A percentile compares a stretch with the other conserved stretches of the same genome.
Conservation (phyloP, 2,113 vertebrate species). For the Hyperoodon ampullatus region DNA sequence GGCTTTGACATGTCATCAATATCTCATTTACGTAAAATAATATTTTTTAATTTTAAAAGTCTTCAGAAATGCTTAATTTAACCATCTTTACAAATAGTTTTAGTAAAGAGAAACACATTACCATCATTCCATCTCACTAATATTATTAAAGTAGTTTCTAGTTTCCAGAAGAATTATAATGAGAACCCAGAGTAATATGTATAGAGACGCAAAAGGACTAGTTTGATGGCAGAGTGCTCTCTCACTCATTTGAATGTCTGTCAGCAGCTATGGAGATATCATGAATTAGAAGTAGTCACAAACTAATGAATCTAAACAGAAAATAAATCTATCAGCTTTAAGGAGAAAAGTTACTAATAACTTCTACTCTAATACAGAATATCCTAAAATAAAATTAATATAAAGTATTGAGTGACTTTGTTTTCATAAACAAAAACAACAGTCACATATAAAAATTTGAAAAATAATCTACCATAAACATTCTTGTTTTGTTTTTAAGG, state of each 20-base stretch:
- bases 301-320: neutral
- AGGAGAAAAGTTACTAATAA: neutral
- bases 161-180: neutral
- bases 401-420: neutral
- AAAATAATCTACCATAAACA: neutral
- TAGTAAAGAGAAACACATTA: neutral
- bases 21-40: neutral
- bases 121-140: neutral
- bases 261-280: neutral
- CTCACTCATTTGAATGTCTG: neutral
- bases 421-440: conserved; percentile 12
- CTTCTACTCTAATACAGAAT: neutral
- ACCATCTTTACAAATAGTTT: neutral
- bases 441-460: neutral
- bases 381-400: neutral
- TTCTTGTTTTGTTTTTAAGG: neutral
- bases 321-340: neutral
- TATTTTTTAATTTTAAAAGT: neutral
- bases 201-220: neutral
- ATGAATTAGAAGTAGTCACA: neutral
- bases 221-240: neutral
- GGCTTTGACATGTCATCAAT: conserved; percentile 34
- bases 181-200: neutral
- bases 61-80: neutral
- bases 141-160: neutral